These are phyloP conservation scores for Microplitis manilae DNA, from an alignment of 2,888 invertebrate species.

Conservation along the genomic window DNA sequence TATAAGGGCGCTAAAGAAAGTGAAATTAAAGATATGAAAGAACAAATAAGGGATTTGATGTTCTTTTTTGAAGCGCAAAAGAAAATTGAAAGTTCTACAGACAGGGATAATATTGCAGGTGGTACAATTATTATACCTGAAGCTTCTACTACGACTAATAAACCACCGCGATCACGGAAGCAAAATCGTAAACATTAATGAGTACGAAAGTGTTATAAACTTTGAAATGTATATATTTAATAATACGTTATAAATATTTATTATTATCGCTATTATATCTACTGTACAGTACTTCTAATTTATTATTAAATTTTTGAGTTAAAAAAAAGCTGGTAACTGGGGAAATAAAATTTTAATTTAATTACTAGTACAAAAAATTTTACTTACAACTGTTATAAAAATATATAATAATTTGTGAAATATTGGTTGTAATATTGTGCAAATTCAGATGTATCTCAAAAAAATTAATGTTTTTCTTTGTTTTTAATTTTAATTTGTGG, in stretches of 20 bases:
- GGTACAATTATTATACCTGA: constrained; percentile 76
- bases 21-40: constrained; percentile 88
- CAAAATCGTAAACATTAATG: constrained; percentile 56
- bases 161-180: constrained; percentile 50
- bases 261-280: background rate
- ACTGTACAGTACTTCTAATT: constrained; percentile 17
- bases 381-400: background rate
- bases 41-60: constrained; percentile 97
- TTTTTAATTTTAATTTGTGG: too few relatives aligned
- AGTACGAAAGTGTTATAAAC: background rate
- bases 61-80: constrained; percentile 94
- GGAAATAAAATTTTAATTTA: background rate
- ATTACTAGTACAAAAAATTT: constrained; percentile 9
- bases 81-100: constrained; percentile 75
- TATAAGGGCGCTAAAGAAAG: constrained; percentile 72
- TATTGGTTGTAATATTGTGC: background rate
- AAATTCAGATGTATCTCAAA: background rate
- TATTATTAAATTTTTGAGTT: background rate
- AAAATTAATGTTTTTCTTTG: too few relatives aligned
- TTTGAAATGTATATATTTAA: background rate
- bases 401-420: background rate
- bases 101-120: constrained; percentile 76
- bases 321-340: background rate
- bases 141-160: constrained; percentile 46
- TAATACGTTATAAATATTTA: background rate